Percentiles rank a stretch among this genome's conserved stretches.
Conservation (phyloP, 2,797 vertebrate species). For the Amblyopsis hoosieri region DNA sequence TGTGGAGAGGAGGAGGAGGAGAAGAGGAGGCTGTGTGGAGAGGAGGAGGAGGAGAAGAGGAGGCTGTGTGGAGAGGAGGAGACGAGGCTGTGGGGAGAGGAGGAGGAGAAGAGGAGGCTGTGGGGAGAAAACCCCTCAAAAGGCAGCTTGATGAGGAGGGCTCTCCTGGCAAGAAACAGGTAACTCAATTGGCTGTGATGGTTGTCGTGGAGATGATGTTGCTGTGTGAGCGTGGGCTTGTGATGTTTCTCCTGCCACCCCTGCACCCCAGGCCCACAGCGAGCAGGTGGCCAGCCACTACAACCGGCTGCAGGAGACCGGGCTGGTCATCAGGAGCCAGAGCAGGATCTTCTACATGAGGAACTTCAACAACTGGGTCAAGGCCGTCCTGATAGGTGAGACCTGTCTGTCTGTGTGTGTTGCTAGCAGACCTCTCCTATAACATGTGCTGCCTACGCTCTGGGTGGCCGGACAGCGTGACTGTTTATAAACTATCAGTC, state of each 20-base stretch:
- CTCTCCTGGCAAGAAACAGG: constrained; percentile 23
- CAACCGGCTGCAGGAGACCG: constrained; percentile 91
- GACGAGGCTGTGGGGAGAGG: neutral
- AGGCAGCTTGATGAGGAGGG: constrained; percentile 22
- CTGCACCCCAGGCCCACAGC: constrained; percentile 68
- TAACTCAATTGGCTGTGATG: constrained; percentile 1
- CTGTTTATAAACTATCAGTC: too few relatives aligned
- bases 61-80: neutral
- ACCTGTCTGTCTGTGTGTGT: neutral
- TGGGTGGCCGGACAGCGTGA: too few relatives aligned
- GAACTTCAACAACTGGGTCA: constrained; percentile 99
- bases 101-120: neutral
- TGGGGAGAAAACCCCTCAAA: constrained; percentile 15
- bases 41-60: too few relatives aligned
- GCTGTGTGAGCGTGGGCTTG: neutral
- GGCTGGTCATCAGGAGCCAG: constrained; percentile 86
- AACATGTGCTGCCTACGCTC: too few relatives aligned
- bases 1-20: neutral
- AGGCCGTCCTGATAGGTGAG: constrained; percentile 94
- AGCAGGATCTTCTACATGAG: constrained; percentile 95
- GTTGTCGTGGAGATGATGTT: neutral
- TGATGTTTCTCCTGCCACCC: neutral
- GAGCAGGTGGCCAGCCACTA: constrained; percentile 91
- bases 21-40: too few relatives aligned
- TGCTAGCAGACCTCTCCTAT: too few relatives aligned